Percentiles rank a stretch among this genome's conserved stretches.
These are phyloP conservation scores for Pseudoips prasinana DNA, from an alignment of 2,888 invertebrate species.

Conservation along the genomic window DNA sequence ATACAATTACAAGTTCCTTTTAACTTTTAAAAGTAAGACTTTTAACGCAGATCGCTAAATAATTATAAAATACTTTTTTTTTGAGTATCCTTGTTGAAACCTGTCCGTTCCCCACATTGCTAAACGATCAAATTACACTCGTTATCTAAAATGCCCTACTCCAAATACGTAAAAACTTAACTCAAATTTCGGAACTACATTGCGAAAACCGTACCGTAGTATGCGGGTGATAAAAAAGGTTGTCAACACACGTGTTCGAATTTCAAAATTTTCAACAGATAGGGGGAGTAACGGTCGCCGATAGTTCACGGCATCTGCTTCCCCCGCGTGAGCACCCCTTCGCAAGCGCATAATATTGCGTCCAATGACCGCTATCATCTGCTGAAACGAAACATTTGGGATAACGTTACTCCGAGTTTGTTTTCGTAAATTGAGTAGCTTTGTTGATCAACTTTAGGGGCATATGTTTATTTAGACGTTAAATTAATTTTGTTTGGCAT, in stretches of 20 bases:
- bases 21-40: too few species aligned
- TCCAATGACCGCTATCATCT: slow-evolving; percentile 57
- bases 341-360: slow-evolving; percentile 32
- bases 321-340: slow-evolving; percentile 47
- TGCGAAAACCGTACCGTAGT: slow-evolving; percentile 45
- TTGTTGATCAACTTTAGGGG: slow-evolving; percentile 21
- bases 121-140: slow-evolving; percentile 8
- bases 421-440: slow-evolving; percentile 38
- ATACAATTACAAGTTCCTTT: too few species aligned
- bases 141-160: slow-evolving; percentile 22
- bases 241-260: slow-evolving; percentile 76
- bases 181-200: slow-evolving; percentile 19
- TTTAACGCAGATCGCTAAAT: too few species aligned
- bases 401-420: slow-evolving; percentile 34
- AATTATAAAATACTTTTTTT: too few species aligned
- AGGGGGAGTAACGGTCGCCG: slow-evolving; percentile 74
- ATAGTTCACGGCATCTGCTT: slow-evolving; percentile 62
- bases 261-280: slow-evolving; percentile 69
- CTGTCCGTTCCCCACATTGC: too few species aligned
- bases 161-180: slow-evolving; percentile 14
- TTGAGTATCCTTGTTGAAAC: too few species aligned
- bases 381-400: slow-evolving; percentile 47
- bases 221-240: slow-evolving; percentile 68
- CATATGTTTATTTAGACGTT: background rate
- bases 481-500: background rate